Evolutionary conservation across 2,797 vertebrate genomes (phyloP).

Genomic region (Sebastes goodei): DNA sequence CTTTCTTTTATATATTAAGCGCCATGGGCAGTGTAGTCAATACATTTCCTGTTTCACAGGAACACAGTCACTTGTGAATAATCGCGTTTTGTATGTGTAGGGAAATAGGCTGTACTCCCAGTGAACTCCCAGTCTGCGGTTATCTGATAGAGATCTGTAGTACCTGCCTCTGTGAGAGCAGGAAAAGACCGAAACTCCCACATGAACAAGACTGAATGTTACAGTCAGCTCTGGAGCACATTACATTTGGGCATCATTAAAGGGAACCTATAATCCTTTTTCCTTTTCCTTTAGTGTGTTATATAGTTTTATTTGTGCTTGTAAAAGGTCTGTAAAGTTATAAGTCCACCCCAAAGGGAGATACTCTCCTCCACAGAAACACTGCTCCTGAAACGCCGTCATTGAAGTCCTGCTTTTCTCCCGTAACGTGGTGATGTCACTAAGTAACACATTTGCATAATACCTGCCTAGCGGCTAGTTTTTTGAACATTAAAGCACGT

Average conservation of each 20-base stretch:
- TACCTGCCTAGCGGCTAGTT: too few relatives aligned
- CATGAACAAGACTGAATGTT: slow-evolving; percentile 17
- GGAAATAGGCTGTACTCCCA: slow-evolving; percentile 52
- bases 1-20: neutral
- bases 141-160: slow-evolving; percentile 60
- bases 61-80: slow-evolving; percentile 54
- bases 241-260: neutral
- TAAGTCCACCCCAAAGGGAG: too few relatives aligned
- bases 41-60: slow-evolving; percentile 34
- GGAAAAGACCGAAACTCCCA: slow-evolving; percentile 68
- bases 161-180: slow-evolving; percentile 63
- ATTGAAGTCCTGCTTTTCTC: too few relatives aligned
- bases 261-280: too few relatives aligned
- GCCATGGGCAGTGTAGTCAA: neutral
- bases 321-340: too few relatives aligned
- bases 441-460: too few relatives aligned
- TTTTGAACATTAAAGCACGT: too few relatives aligned
- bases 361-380: too few relatives aligned
- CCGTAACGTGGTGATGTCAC: too few relatives aligned
- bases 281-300: too few relatives aligned
- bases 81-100: slow-evolving; percentile 38
- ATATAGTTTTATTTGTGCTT: too few relatives aligned
- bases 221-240: neutral
- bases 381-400: too few relatives aligned
- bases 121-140: slow-evolving; percentile 60